A percentile compares a stretch with the other conserved stretches of the same genome.
Conservation (phyloP, 2,888 invertebrate genomes). For the Amphipoea oculea region DNA sequence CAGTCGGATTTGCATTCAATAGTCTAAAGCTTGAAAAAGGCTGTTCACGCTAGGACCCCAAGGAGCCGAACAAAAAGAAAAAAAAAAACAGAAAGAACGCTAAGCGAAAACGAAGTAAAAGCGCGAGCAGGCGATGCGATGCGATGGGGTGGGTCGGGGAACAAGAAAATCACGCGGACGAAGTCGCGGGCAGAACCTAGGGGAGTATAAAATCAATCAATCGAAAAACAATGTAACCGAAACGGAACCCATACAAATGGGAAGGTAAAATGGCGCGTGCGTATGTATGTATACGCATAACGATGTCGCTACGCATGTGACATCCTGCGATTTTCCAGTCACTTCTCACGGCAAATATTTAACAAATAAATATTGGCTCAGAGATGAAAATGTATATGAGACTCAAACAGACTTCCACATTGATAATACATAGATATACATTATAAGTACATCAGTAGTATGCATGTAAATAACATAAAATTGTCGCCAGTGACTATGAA, state of each 20-base stretch:
- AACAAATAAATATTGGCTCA: constrained; percentile 70
- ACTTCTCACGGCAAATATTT: constrained; percentile 68
- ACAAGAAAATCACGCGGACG: no score
- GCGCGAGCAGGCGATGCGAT: no score
- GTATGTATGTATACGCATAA: background rate
- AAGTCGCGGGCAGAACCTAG: no score
- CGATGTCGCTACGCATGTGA: constrained; percentile 16
- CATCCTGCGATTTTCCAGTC: constrained; percentile 56
- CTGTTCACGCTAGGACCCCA: no score
- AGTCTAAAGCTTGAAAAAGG: no score
- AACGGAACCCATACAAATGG: constrained; percentile 33
- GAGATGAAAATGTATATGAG: constrained; percentile 67
- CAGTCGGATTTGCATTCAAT: no score
- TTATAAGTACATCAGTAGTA: constrained; percentile 18
- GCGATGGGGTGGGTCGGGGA: no score
- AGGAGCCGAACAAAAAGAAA: no score
- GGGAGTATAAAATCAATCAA: background rate
- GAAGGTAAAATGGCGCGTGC: constrained; percentile 10
- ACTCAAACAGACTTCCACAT: constrained; percentile 53
- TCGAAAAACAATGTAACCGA: background rate
- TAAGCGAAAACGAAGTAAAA: no score
- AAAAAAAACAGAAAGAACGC: no score
- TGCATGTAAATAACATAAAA: constrained; percentile 44
- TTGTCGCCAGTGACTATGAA: constrained; percentile 35
- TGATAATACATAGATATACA: constrained; percentile 31